These are phyloP conservation scores for Megaleporinus macrocephalus DNA, from an alignment of 2,113 vertebrate genomes.

Conservation along the genomic window DNA sequence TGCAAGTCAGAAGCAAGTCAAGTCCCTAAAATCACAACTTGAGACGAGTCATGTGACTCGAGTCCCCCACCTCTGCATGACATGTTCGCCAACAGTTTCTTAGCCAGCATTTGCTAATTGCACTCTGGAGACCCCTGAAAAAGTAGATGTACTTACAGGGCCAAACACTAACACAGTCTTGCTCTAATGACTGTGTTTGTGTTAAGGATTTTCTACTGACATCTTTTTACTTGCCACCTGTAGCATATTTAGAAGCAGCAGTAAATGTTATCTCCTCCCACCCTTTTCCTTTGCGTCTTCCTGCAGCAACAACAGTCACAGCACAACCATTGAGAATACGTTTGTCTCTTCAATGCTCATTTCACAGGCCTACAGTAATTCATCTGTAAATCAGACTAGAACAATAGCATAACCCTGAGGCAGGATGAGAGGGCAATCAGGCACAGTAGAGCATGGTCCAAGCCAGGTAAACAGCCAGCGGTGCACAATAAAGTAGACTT, in stretches of 20 bases:
- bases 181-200: not conserved
- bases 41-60: no score
- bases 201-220: not conserved
- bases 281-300: not conserved
- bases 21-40: no score
- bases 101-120: not conserved
- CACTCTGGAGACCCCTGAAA: not conserved
- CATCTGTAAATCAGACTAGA: conserved; percentile 23
- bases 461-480: not conserved
- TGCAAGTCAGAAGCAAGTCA: no score
- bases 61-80: no score
- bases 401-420: conserved; percentile 29
- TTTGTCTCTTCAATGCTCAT: not conserved
- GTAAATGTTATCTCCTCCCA: not conserved
- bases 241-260: not conserved
- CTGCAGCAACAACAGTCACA: not conserved
- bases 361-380: not conserved
- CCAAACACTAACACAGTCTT: not conserved
- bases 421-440: conserved; percentile 14
- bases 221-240: not conserved
- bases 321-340: not conserved
- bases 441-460: not conserved
- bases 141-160: not conserved
- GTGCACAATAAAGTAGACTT: not conserved
- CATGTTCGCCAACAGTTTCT: no score